These are phyloP conservation scores for Neostethus bicornis DNA, from an alignment of 2,797 vertebrate species.

Conservation along the genomic window DNA sequence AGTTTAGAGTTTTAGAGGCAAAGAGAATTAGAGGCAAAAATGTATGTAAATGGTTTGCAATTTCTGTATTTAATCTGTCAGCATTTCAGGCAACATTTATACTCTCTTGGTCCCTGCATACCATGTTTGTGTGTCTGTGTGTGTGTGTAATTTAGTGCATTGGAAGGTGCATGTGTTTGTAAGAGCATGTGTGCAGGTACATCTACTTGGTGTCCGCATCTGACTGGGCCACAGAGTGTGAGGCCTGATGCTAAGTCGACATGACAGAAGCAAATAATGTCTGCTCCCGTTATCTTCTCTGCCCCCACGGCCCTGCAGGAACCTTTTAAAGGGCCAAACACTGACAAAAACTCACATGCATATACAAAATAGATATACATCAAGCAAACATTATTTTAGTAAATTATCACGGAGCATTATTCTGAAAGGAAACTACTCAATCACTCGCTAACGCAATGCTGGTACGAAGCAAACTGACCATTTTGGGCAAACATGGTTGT, in stretches of 20 bases:
- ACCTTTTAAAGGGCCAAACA: slow-evolving; percentile 80
- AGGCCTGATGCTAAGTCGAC: slow-evolving; percentile 78
- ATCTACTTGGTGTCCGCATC: slow-evolving; percentile 64
- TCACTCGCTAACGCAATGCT: too few species aligned
- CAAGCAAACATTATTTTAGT: slow-evolving; percentile 4
- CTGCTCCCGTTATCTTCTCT: slow-evolving; percentile 82
- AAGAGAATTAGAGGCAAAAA: slow-evolving; percentile 6
- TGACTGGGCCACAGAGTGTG: slow-evolving; percentile 72
- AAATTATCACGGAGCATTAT: too few species aligned
- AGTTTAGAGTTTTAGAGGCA: slow-evolving; percentile 31
- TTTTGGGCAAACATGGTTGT: too few species aligned
- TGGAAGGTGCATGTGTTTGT: slow-evolving; percentile 22
- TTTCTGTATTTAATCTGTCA: slow-evolving; percentile 44
- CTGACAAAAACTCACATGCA: slow-evolving; percentile 51
- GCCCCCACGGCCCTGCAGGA: slow-evolving; percentile 74
- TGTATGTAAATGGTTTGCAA: slow-evolving; percentile 30
- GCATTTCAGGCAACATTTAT: slow-evolving; percentile 29
- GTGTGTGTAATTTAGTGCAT: slow-evolving; percentile 29
- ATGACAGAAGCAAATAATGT: slow-evolving; percentile 87
- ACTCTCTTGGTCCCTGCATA: slow-evolving; percentile 24
- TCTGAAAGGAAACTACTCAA: too few species aligned
- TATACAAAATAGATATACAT: slow-evolving; percentile 8
- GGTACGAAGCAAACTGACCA: too few species aligned
- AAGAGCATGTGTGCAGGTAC: slow-evolving; percentile 68
- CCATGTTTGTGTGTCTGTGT: slow-evolving; percentile 1